Base-by-base conservation (phyloP, 2,113 vertebrate genomes). In the Stictonetta naevosa region DNA sequence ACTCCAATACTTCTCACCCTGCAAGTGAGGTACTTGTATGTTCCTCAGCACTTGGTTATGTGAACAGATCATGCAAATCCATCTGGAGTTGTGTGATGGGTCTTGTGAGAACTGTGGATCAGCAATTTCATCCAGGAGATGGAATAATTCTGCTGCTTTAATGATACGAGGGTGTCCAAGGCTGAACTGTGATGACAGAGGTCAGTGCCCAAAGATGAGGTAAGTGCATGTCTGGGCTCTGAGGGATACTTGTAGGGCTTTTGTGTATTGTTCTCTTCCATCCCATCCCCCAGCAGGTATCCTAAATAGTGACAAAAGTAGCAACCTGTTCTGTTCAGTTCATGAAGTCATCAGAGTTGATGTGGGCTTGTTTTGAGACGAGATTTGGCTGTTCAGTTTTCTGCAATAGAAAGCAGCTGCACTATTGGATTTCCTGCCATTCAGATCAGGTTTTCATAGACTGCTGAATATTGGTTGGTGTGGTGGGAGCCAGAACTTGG, bases 211-310 rank as follows among this genome's bases (percentile, higher is more conserved):
- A 40, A 13, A 20, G 26, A 34, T 34, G 2, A 26, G 10, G 14
- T 46, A 33, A 53, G 4, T 2, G 2, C 31, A 4, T 12, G 22
- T 63, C n/a, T 55, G 8, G 3, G 4, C 17, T 76, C 12, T 62
- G 34, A 64, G 58, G 29, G 13, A 2, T 93, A 7, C 38, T 56
- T 68, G 20, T 68, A 18, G 29, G 34, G 72, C 8, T 5, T 52
- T 46, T 55, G 21, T 36, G 20, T 68, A 12, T 1, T 76, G 17
- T 20, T 86, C 3, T 26, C n/a, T 10, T 69, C 5, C 10, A 4
- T 83, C 23, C 29, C 26, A 0, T 44, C 0, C 8, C 28, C 8
- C 44, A 48, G 3, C 0, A 1, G 59, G n/a, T 59, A 29, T 59
- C 9, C 25, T 72, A 71, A 63, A 56, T 86, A 77, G 17, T 64